These are phyloP conservation scores for Cephonodes hylas DNA, from an alignment of 2,888 invertebrate species.

Conservation along the genomic window DNA sequence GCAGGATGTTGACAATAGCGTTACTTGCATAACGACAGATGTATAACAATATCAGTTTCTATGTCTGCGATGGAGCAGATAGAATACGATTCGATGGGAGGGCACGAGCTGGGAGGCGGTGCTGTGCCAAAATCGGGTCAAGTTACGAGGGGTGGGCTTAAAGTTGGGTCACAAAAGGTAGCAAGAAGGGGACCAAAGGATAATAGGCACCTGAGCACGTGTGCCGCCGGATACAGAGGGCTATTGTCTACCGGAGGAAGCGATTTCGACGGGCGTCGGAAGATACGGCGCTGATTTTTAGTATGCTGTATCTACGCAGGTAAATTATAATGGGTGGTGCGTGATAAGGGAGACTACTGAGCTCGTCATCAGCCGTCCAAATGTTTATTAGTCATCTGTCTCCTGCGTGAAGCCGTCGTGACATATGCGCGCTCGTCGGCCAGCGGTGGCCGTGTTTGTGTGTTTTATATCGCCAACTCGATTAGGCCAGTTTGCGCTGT, in stretches of 20 bases:
- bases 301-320: slow-evolving; percentile 36
- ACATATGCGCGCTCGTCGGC: too few relatives aligned
- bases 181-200: slow-evolving; percentile 54
- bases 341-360: slow-evolving; percentile 27
- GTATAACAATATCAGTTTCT: slow-evolving; percentile 53
- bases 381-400: slow-evolving; percentile 2
- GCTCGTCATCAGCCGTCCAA: not conserved
- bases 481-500: not conserved
- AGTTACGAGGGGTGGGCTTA: slow-evolving; percentile 68
- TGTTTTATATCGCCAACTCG: not conserved
- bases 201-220: slow-evolving; percentile 81
- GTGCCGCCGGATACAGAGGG: slow-evolving; percentile 73
- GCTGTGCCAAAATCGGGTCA: slow-evolving; percentile 66
- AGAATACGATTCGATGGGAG: slow-evolving; percentile 63
- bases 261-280: slow-evolving; percentile 69
- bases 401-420: not conserved
- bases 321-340: slow-evolving; percentile 36
- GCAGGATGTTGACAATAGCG: slow-evolving; percentile 54
- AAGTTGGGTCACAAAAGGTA: slow-evolving; percentile 57
- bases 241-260: slow-evolving; percentile 77
- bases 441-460: not conserved
- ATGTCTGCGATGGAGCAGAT: slow-evolving; percentile 32
- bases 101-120: slow-evolving; percentile 71
- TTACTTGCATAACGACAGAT: slow-evolving; percentile 54
- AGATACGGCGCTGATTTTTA: slow-evolving; percentile 69